These are phyloP conservation scores for Castor canadensis DNA, from an alignment of 2,113 vertebrate species.

Conservation along the genomic window DNA sequence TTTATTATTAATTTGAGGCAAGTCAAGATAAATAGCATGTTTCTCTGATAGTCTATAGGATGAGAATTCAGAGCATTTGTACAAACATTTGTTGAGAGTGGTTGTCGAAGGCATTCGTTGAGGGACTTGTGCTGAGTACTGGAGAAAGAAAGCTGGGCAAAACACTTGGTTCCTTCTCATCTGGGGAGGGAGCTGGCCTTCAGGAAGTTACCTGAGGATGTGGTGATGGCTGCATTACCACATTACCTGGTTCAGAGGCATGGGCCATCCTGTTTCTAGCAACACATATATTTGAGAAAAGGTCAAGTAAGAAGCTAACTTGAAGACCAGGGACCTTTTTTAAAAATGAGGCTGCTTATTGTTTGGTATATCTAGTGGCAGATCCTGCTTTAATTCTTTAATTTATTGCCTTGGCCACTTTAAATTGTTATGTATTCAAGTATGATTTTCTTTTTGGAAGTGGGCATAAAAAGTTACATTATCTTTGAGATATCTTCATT, in stretches of 20 bases:
- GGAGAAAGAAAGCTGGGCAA: not conserved
- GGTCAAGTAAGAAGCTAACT: not conserved
- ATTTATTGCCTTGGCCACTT: conserved; percentile 2
- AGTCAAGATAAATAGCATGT: not conserved
- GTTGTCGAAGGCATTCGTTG: not conserved
- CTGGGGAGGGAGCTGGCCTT: not conserved
- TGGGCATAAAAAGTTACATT: not conserved
- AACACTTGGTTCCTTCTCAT: not conserved
- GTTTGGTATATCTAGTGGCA: not conserved
- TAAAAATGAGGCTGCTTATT: not conserved
- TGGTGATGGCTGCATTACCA: not conserved
- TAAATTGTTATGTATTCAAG: not conserved
- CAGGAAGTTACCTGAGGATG: not conserved
- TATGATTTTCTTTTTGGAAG: not conserved
- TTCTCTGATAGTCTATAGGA: not conserved
- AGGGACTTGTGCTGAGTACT: not conserved
- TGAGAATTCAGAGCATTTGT: conserved; percentile 21
- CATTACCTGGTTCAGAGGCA: not conserved
- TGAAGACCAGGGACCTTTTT: not conserved
- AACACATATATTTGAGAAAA: not conserved
- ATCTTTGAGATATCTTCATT: not conserved
- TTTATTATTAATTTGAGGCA: not conserved
- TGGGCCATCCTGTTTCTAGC: not conserved
- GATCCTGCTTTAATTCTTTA: not conserved
- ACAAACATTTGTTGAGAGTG: not conserved